Conservation (phyloP, 2,113 vertebrate species). For the Lucifuga dentata region DNA sequence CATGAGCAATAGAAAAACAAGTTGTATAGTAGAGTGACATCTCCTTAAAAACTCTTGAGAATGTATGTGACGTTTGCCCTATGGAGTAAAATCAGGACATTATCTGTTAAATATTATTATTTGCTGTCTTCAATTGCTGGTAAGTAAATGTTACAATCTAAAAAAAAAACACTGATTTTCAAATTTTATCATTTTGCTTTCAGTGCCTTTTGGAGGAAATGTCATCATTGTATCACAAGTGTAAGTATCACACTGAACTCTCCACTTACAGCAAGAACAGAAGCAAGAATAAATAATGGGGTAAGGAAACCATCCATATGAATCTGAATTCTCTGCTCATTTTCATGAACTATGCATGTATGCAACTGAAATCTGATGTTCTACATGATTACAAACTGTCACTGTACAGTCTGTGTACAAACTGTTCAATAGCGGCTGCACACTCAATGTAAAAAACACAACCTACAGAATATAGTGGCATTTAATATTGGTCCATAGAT, state of each 20-base stretch:
- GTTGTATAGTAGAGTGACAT: background rate
- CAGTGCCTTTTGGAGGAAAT: background rate
- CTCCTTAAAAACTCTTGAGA: slow-evolving; percentile 15
- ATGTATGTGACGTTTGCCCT: slow-evolving; percentile 22
- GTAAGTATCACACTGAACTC: too few relatives aligned
- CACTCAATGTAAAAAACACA: background rate
- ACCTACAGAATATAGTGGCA: background rate
- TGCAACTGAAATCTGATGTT: slow-evolving; percentile 6
- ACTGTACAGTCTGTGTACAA: background rate
- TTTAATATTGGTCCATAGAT: background rate
- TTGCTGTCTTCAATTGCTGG: background rate
- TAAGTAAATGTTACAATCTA: too few relatives aligned
- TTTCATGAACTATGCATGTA: background rate
- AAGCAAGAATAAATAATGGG: slow-evolving; percentile 22
- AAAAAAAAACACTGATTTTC: too few relatives aligned
- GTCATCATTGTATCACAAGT: background rate
- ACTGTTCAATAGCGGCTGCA: background rate
- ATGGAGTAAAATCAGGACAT: background rate
- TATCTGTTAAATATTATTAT: background rate
- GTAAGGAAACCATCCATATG: background rate
- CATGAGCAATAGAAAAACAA: background rate
- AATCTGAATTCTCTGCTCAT: background rate
- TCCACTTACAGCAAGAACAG: slow-evolving; percentile 6
- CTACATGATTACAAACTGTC: too few relatives aligned
- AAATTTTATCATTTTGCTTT: background rate